Percentiles rank a stretch among this genome's conserved stretches.
Evolutionary conservation across 1,140 invertebrate genomes (phyloP).

Genomic region (Drosophila ogumai): DNA sequence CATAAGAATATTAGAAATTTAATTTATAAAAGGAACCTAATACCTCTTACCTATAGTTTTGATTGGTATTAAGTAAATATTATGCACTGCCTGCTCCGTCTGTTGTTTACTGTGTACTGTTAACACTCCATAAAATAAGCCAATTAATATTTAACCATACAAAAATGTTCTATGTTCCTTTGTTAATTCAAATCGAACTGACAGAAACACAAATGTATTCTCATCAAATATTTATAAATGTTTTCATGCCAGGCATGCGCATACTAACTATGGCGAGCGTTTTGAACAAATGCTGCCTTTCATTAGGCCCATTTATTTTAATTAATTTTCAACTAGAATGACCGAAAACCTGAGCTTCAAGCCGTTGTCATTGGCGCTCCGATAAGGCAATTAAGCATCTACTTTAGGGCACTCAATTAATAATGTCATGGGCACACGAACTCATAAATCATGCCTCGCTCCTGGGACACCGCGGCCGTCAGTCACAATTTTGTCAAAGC

Average conservation of each 20-base stretch:
- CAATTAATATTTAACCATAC: background rate
- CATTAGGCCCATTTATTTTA: conserved; percentile 42
- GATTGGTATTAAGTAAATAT: too few relatives aligned
- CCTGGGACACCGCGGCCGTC: conserved; percentile 17
- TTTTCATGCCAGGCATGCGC: background rate
- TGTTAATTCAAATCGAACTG: background rate
- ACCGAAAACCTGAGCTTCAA: conserved; percentile 18
- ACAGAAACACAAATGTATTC: conserved; percentile 2
- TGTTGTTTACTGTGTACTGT: background rate
- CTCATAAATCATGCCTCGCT: conserved; percentile 66
- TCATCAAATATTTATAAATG: conserved; percentile 21
- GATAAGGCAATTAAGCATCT: conserved; percentile 57
- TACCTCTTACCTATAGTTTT: too few relatives aligned
- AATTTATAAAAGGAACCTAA: too few relatives aligned
- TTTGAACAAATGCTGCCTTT: conserved; percentile 9
- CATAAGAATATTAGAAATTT: too few relatives aligned
- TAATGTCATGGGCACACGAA: conserved; percentile 66
- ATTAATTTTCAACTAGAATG: conserved; percentile 45
- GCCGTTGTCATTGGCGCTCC: conserved; percentile 14
- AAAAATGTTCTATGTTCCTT: background rate
- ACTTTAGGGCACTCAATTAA: conserved; percentile 74
- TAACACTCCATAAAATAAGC: background rate
- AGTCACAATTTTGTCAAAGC: conserved; percentile 58
- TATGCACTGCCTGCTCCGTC: too few relatives aligned
- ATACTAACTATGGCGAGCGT: background rate